Percentiles rank a stretch among this genome's conserved stretches.
phyloP scores from a whole-genome alignment of 92 coral and sea anemone species.

The Montipora capitata region DNA sequence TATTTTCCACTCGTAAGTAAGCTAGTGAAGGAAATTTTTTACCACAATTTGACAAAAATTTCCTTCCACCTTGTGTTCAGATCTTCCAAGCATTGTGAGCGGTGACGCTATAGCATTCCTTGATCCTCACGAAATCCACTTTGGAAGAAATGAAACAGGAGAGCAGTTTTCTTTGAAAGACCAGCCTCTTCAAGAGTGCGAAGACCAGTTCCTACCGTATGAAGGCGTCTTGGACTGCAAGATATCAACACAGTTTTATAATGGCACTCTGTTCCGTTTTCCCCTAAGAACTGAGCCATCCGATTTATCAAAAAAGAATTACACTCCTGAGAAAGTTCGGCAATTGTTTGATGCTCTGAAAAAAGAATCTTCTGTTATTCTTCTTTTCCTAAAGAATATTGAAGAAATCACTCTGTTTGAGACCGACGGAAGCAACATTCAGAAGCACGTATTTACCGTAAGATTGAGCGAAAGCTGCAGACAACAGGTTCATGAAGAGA shows the following conservation, averaged over 20 bases:
- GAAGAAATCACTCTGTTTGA: conserved; percentile 85
- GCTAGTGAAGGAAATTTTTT: too few relatives aligned
- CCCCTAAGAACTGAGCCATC: conserved; percentile 88
- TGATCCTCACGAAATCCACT: conserved; percentile 92
- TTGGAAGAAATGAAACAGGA: conserved; percentile 88
- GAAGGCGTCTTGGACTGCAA: conserved; percentile 86
- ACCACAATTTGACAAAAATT: not conserved
- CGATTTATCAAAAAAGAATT: conserved; percentile 79
- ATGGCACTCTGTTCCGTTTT: conserved; percentile 93
- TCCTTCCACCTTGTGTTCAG: not conserved
- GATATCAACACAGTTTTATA: conserved; percentile 59
- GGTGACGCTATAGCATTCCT: conserved; percentile 86
- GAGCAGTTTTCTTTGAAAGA: conserved; percentile 73
- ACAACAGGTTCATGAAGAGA: conserved; percentile 57
- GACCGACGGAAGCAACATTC: conserved; percentile 45
- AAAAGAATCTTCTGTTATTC: conserved; percentile 84
- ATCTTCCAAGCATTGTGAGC: conserved; percentile 96
- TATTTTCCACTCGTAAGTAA: too few relatives aligned
- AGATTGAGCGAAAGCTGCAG: conserved; percentile 71
- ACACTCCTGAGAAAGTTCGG: conserved; percentile 83
- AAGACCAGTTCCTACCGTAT: conserved; percentile 91
- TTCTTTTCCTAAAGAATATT: conserved; percentile 90
- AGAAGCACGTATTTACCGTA: conserved; percentile 66
- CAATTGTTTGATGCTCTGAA: conserved; percentile 81
- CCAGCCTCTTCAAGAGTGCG: conserved; percentile 57